phyloP scores from a whole-genome alignment of 2,797 vertebrate species.

The Hozukius guyotensis region DNA sequence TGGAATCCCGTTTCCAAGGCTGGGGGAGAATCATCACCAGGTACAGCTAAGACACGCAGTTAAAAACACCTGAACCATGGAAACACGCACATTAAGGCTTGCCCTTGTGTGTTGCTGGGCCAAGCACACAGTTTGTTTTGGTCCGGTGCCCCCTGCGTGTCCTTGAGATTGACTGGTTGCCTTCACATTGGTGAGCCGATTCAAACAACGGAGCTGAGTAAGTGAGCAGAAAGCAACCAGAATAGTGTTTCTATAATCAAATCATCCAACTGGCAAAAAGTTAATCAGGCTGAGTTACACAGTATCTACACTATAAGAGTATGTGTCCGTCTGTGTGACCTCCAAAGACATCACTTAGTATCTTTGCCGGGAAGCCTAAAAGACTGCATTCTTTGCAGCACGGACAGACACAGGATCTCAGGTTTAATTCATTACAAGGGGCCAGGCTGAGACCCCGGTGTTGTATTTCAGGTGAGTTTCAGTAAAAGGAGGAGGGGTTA shows the following conservation, averaged over 20 bases:
- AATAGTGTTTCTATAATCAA: conserved; percentile 36
- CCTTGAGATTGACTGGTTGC: background rate
- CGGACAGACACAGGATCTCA: conserved; percentile 3
- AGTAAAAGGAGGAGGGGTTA: background rate
- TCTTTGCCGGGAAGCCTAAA: conserved; percentile 29
- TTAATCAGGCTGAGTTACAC: conserved; percentile 11
- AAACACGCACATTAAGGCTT: background rate
- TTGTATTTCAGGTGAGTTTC: conserved; percentile 22
- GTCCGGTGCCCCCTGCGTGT: background rate
- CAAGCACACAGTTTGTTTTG: background rate
- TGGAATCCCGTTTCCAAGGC: background rate
- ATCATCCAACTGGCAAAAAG: conserved; percentile 10
- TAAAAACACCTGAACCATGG: background rate
- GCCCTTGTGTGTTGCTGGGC: background rate
- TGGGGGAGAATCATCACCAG: background rate
- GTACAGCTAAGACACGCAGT: background rate
- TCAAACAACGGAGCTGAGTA: background rate
- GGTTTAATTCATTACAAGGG: conserved; percentile 23
- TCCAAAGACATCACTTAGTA: conserved; percentile 25
- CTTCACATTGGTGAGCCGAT: conserved; percentile 17
- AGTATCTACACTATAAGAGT: background rate
- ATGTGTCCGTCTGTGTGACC: background rate
- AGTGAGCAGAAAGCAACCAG: background rate
- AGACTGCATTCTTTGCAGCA: conserved; percentile 5
- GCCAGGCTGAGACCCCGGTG: conserved; percentile 1